Base-by-base conservation (phyloP, 2,113 vertebrate species). In the Odontophorus gujanensis region DNA sequence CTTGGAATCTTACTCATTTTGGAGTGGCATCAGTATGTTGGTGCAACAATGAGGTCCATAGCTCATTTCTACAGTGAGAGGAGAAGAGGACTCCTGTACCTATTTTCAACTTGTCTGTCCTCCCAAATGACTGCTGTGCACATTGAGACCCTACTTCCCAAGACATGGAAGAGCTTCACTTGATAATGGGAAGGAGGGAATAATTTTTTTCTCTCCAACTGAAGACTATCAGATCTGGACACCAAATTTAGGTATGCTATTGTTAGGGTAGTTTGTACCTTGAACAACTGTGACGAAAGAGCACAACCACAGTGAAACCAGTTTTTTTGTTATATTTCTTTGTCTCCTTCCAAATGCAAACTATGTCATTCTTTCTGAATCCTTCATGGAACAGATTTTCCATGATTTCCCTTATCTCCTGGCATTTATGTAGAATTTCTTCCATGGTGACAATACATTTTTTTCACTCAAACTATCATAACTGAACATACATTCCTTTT, bases 1-100 rank as follows among this genome's bases (percentile, higher is more conserved):
- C 38, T 24, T 65, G 30, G 25, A 62, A 65, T 32, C 9, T 57
- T 53, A 19, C 3, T 25, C 24, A 30, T 17, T 9, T 74, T 74
- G 78, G 38, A 36, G 14, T 24, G 30, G 2, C 8, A 24, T 40
- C 6, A 1, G 32, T 21, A 24, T 11, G 2, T 1, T 34, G 12
- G 15, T 9, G 12, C 13, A 59, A 19, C 26, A 30, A 19, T 20
- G 50, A 53, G 15, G n/a, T 43, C 15, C 30, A 63, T 6, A 11
- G 51, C 13, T 61, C 22, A 30, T 25, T 47, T 68, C 47, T 62
- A 13, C 14, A 45, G 3, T 17, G 16, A 34, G 13, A 71, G 28
- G 7, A 79, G 32, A 75, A 38, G 16, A 6, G 65, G 5, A 26
- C 45, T 10, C 6, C 9, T n/a, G 18, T 34, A 30, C 7, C 15